phyloP scores from a whole-genome alignment of 2,113 vertebrate species.

The Bombycilla garrulus region DNA sequence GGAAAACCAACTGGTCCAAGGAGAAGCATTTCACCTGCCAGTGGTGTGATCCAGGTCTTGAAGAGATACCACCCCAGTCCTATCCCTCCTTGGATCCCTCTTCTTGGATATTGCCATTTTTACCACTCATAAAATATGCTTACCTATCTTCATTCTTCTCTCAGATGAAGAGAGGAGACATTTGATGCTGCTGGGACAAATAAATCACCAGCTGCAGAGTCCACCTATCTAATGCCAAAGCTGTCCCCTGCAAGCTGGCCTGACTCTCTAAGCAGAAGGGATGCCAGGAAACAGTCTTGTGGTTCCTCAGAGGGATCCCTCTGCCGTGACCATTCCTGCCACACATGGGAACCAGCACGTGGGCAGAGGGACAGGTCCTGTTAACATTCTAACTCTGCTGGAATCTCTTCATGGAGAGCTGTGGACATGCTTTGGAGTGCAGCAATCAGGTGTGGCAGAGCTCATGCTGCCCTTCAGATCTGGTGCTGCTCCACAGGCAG shows the following conservation, averaged over 20 bases:
- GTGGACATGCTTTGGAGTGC: neutral
- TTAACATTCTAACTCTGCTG: neutral
- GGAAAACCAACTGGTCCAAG: neutral
- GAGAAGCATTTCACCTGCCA: neutral
- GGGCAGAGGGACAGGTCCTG: neutral
- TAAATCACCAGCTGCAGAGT: neutral
- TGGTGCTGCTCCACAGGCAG: neutral
- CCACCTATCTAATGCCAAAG: neutral
- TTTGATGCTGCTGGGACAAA: neutral
- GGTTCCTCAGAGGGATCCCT: neutral
- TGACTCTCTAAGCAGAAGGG: neutral
- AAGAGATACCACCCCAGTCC: neutral
- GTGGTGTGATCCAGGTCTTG: neutral
- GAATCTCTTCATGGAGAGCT: neutral
- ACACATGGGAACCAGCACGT: fast-evolving
- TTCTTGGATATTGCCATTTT: neutral
- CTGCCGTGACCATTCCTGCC: neutral
- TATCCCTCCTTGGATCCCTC: neutral
- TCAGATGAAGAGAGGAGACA: neutral
- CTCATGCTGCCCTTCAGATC: neutral
- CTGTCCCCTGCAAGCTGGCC: neutral
- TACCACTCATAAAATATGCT: neutral
- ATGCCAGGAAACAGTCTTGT: neutral
- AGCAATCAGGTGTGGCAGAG: neutral
- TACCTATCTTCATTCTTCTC: neutral